These are phyloP conservation scores for Scyliorhinus canicula DNA, from an alignment of 2,797 vertebrate genomes.

Conservation along the genomic window DNA sequence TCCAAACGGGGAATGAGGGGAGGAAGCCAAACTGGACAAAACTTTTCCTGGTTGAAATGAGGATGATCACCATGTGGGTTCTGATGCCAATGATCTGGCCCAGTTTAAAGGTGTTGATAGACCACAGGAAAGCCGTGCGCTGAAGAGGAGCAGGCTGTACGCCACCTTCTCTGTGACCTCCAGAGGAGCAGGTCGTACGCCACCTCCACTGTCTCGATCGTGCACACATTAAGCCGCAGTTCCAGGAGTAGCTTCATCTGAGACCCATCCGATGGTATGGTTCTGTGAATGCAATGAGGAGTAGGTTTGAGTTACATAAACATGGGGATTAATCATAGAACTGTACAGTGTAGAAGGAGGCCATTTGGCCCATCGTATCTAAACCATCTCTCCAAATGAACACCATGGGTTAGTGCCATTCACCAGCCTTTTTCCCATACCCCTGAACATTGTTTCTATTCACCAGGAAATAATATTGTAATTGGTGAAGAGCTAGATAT, in stretches of 20 bases:
- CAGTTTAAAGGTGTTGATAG: background rate
- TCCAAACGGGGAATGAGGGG: background rate
- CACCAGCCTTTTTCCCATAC: too few species aligned
- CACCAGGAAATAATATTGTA: background rate
- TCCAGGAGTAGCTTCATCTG: background rate
- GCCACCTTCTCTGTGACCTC: too few species aligned
- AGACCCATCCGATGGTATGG: background rate
- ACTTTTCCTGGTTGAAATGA: background rate
- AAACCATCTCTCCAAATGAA: too few species aligned
- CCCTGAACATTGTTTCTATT: too few species aligned
- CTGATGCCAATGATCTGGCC: background rate
- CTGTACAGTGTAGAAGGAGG: too few species aligned
- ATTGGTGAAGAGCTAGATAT: background rate
- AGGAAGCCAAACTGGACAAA: background rate
- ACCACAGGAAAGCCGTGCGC: too few species aligned
- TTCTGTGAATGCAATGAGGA: too few species aligned
- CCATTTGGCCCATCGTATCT: too few species aligned
- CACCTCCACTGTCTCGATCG: background rate
- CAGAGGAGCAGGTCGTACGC: too few species aligned
- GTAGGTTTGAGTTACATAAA: background rate
- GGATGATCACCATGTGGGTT: background rate
- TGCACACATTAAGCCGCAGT: background rate
- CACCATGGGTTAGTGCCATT: too few species aligned
- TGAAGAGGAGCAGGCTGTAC: background rate
- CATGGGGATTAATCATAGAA: background rate